A percentile compares a stretch with the other conserved stretches of the same genome.
Conservation (phyloP, 2,797 vertebrate genomes). For the Chiroxiphia lanceolata region DNA sequence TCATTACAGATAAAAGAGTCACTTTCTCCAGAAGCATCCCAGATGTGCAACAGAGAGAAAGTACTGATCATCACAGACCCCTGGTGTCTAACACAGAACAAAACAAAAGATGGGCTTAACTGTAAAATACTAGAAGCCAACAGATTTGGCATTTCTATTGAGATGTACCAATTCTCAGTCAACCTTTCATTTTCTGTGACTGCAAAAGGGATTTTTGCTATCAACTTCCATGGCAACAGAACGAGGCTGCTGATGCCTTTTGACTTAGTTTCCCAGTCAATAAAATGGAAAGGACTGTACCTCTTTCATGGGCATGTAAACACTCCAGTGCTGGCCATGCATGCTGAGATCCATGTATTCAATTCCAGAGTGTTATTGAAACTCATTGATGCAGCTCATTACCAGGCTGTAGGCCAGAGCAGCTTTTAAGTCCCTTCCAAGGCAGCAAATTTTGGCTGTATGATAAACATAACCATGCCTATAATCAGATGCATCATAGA, state of each 20-base stretch:
- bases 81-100: not conserved
- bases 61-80: not conserved
- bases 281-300: not conserved
- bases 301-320: not conserved
- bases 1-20: not conserved
- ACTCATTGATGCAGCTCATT: conserved; percentile 31
- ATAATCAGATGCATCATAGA: not conserved
- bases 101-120: not conserved
- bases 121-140: not conserved
- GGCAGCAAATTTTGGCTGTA: not conserved
- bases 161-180: not conserved
- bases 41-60: not conserved
- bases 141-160: not conserved
- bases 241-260: not conserved
- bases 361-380: conserved; percentile 16
- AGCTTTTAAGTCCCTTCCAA: conserved; percentile 3
- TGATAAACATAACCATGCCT: not conserved
- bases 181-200: not conserved
- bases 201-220: not conserved
- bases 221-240: conserved; percentile 1
- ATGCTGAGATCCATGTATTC: not conserved
- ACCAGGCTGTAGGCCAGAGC: conserved; percentile 2
- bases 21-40: not conserved
- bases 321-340: not conserved
- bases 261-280: conserved; percentile 42